phyloP scores from a whole-genome alignment of 2,113 vertebrate species.

The Lagenorhynchus albirostris region DNA sequence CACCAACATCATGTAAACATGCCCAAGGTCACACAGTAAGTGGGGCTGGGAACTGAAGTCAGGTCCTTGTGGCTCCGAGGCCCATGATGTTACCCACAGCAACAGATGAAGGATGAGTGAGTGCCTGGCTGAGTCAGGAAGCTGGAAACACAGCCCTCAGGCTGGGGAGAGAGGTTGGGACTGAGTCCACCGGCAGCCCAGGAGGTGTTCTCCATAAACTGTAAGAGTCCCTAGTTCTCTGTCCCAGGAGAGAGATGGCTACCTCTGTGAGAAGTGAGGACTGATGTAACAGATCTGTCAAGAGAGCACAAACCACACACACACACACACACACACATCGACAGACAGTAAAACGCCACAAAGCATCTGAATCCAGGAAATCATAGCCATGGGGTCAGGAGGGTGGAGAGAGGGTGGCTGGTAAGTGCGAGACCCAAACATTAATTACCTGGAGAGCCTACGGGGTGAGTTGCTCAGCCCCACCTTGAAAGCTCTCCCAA shows the following conservation, averaged over 20 bases:
- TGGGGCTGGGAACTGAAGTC: not conserved
- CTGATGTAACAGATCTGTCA: not conserved
- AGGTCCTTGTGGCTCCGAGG: not conserved
- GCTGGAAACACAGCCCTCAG: not conserved
- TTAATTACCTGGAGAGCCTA: not conserved
- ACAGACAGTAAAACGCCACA: not conserved
- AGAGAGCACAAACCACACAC: not conserved
- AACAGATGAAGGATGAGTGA: not conserved
- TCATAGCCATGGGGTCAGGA: not conserved
- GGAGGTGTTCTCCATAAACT: not conserved
- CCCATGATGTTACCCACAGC: not conserved
- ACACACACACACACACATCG: too few species aligned
- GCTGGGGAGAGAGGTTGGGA: not conserved
- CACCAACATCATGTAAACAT: not conserved
- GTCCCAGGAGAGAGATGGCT: not conserved
- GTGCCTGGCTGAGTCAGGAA: not conserved
- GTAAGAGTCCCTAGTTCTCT: not conserved
- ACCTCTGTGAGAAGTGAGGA: not conserved
- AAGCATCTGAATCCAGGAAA: not conserved
- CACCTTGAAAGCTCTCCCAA: not conserved
- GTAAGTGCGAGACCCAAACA: not conserved
- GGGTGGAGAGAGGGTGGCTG: not conserved
- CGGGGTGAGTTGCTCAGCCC: not conserved
- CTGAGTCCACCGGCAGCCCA: not conserved
- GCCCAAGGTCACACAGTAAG: not conserved